phyloP scores from a whole-genome alignment of 2,113 vertebrate species.

The Menura novaehollandiae region DNA sequence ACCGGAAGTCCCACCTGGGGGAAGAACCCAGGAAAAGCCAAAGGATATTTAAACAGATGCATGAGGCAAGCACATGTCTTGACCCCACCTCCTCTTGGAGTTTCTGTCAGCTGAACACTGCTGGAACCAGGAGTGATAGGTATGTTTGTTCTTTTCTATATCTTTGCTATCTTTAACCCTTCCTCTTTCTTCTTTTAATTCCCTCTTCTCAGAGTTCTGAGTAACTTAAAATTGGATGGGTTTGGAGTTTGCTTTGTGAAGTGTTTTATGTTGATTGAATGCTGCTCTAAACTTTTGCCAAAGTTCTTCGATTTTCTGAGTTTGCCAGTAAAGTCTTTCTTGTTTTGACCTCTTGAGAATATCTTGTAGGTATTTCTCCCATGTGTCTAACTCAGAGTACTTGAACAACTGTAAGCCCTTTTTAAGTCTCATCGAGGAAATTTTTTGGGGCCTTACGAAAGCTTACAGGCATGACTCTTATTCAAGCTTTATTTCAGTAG shows the following conservation, averaged over 20 bases:
- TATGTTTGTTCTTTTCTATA: background rate
- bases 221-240: background rate
- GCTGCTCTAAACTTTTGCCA: background rate
- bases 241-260: background rate
- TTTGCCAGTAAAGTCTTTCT: background rate
- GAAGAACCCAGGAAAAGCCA: too few species aligned
- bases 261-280: background rate
- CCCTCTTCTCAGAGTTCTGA: background rate
- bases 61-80: rapidly evolving
- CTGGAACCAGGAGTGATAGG: background rate
- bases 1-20: background rate
- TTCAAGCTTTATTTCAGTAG: background rate
- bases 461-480: background rate
- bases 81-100: rapidly evolving
- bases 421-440: too few species aligned
- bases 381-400: background rate
- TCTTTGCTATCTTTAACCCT: background rate
- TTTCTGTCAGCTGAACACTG: background rate
- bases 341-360: background rate
- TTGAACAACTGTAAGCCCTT: background rate
- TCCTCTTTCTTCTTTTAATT: background rate
- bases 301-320: background rate
- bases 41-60: background rate
- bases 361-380: background rate
- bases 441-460: background rate